Conservation (phyloP, 1,140 invertebrate genomes). For the Saccostrea glomerata region DNA sequence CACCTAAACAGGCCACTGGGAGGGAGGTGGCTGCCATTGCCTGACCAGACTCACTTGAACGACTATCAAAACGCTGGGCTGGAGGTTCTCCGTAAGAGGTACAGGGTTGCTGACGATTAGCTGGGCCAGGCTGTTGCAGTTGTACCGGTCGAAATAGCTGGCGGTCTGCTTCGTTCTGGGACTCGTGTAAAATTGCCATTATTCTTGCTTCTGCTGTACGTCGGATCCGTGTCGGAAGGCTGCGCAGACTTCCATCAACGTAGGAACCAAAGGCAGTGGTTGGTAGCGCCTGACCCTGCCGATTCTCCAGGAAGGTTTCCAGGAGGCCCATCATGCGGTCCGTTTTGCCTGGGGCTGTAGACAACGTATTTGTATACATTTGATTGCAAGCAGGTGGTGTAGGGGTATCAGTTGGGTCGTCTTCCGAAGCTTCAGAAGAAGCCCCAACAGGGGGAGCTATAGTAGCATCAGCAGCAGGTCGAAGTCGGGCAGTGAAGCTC, state of each 20-base stretch:
- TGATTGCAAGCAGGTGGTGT: too few species aligned
- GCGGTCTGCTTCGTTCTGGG: conserved; percentile 20
- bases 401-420: neutral
- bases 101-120: conserved; percentile 21
- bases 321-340: neutral
- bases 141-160: conserved; percentile 24
- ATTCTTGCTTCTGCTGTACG: neutral
- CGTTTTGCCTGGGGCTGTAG: too few species aligned
- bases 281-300: neutral
- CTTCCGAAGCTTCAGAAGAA: neutral
- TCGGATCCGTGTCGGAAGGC: neutral
- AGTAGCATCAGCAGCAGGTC: conserved; percentile 1
- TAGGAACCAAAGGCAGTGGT: neutral
- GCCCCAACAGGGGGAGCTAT: neutral
- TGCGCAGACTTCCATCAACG: neutral
- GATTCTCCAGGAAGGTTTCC: neutral
- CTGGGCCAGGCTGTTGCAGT: conserved; percentile 21
- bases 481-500: conserved; percentile 9
- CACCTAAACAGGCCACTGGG: conserved; percentile 5
- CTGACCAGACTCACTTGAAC: neutral
- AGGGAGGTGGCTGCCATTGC: conserved; percentile 30
- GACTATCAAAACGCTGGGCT: neutral
- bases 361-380: too few species aligned
- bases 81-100: neutral
- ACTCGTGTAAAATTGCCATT: conserved; percentile 36